phyloP scores from a whole-genome alignment of 1,140 invertebrate genomes.

The Anoplolepis gracilipes region DNA sequence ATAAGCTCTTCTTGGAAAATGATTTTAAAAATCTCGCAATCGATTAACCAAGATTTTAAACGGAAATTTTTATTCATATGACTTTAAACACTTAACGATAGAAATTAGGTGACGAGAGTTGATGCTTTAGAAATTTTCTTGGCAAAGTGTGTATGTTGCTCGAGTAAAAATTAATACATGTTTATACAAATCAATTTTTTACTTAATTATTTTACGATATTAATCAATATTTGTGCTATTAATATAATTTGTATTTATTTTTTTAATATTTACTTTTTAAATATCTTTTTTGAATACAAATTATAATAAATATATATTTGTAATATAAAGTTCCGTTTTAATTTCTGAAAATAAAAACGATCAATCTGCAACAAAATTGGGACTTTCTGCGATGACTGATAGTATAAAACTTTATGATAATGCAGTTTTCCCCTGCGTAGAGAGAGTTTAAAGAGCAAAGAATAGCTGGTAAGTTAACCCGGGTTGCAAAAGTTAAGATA shows the following conservation, averaged over 20 bases:
- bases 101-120: slow-evolving; percentile 52
- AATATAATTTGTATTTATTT: not conserved
- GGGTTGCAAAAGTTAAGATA: slow-evolving; percentile 75
- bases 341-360: slow-evolving; percentile 39
- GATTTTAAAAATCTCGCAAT: not conserved
- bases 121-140: slow-evolving; percentile 35
- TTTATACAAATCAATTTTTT: not conserved
- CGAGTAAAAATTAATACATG: not conserved
- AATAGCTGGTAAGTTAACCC: not conserved
- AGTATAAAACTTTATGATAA: slow-evolving; percentile 72
- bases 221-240: not conserved
- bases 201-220: not conserved
- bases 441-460: slow-evolving; percentile 68
- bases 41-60: slow-evolving; percentile 7
- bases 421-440: slow-evolving; percentile 63
- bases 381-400: slow-evolving; percentile 18
- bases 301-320: too few species aligned
- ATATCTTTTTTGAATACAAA: not conserved
- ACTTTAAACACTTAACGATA: slow-evolving; percentile 37
- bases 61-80: slow-evolving; percentile 23
- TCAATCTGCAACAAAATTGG: slow-evolving; percentile 48
- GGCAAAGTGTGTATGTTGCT: not conserved
- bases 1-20: not conserved
- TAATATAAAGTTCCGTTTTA: not conserved
- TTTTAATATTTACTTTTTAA: not conserved